phyloP scores from a whole-genome alignment of 2,888 invertebrate species.

The Linnaemya vulpina region DNA sequence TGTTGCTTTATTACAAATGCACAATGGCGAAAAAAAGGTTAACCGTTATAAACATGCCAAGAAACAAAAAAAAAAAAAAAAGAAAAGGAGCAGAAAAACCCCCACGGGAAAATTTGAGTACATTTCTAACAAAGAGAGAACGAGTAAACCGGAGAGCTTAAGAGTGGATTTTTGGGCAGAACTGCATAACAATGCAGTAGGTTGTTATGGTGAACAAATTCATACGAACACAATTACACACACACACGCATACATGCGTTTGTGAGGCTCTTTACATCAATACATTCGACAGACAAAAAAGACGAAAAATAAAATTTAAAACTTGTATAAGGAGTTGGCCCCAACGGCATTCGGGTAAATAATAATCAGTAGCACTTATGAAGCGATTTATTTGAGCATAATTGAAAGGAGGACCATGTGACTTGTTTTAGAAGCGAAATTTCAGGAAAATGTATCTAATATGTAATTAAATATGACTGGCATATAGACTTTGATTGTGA shows the following conservation, averaged over 20 bases:
- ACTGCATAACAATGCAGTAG: constrained; percentile 59
- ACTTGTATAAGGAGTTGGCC: constrained; percentile 42
- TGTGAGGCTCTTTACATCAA: background rate
- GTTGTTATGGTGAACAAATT: constrained; percentile 58
- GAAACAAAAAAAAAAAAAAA: constrained; percentile 10
- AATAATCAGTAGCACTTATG: constrained; percentile 37
- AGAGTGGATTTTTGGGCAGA: constrained; percentile 74
- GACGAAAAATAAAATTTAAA: background rate
- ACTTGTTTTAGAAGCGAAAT: too few relatives aligned
- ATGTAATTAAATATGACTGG: too few relatives aligned
- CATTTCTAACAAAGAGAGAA: constrained; percentile 27
- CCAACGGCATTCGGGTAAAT: constrained; percentile 23
- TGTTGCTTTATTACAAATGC: constrained; percentile 32
- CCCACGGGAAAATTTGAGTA: constrained; percentile 9
- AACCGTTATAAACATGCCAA: constrained; percentile 53
- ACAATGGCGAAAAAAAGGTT: constrained; percentile 30
- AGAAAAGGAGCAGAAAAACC: background rate
- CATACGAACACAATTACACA: background rate
- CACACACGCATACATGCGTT: background rate
- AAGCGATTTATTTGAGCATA: background rate
- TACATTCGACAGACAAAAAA: background rate
- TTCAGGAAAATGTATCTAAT: too few relatives aligned
- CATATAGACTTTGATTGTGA: too few relatives aligned
- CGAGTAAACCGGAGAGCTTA: constrained; percentile 70
- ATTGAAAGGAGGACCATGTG: too few relatives aligned